Percentiles rank a stretch among this genome's conserved stretches.
Conservation (phyloP, 2,797 vertebrate genomes). For the Notoglanidium macrostoma region DNA sequence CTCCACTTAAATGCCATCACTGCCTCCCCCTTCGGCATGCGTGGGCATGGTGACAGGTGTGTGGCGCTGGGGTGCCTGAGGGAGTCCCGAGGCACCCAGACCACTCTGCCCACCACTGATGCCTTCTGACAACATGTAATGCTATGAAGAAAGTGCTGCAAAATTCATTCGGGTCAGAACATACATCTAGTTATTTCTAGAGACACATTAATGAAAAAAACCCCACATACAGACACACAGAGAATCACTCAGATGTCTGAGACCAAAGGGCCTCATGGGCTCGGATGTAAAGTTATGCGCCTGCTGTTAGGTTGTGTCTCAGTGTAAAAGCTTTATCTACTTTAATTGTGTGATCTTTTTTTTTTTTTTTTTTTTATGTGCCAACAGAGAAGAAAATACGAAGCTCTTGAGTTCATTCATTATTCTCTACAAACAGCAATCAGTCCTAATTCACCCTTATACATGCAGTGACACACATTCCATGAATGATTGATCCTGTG, state of each 20-base stretch:
- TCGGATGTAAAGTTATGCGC: neutral
- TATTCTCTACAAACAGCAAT: slow-evolving; percentile 38
- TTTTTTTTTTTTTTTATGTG: neutral
- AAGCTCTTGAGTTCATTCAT: neutral
- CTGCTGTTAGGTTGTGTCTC: neutral
- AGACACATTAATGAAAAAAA: slow-evolving; percentile 12
- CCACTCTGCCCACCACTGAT: slow-evolving; percentile 74
- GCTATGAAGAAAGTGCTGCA: slow-evolving; percentile 69
- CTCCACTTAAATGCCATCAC: slow-evolving; percentile 43
- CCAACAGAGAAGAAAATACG: neutral
- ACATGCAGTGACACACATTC: slow-evolving; percentile 52
- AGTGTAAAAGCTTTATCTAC: neutral
- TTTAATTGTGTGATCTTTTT: neutral
- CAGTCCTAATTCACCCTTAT: slow-evolving; percentile 45
- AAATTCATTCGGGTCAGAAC: slow-evolving; percentile 68
- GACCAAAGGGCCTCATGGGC: neutral
- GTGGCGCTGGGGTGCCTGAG: slow-evolving; percentile 71
- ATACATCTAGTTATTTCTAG: slow-evolving; percentile 4
- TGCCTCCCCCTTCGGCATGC: slow-evolving; percentile 29
- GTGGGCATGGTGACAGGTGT: slow-evolving; percentile 71
- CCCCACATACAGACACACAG: neutral
- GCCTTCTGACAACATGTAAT: slow-evolving; percentile 79
- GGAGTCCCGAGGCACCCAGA: slow-evolving; percentile 76
- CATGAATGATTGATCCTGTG: slow-evolving; percentile 67
- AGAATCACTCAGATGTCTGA: neutral